A percentile compares a stretch with the other conserved stretches of the same genome.
These are phyloP conservation scores for Loris lydekkerianus DNA, from an alignment of 2,797 vertebrate genomes.

Conservation along the genomic window DNA sequence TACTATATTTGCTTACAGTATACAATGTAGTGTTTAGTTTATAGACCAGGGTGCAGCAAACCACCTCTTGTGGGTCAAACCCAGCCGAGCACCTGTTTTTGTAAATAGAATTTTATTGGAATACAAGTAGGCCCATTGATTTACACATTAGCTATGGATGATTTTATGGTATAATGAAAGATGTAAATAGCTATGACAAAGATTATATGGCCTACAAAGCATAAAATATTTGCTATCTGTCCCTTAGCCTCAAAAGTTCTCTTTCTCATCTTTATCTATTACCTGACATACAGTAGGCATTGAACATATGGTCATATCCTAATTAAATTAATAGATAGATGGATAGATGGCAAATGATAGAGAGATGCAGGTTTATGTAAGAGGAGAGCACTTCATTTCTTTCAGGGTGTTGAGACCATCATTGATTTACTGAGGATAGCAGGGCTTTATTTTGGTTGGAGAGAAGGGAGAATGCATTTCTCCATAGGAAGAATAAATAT, in stretches of 20 bases:
- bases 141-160: neutral
- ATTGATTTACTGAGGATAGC: neutral
- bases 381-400: neutral
- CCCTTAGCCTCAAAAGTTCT: neutral
- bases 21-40: neutral
- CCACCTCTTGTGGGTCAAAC: neutral
- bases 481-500: conserved; percentile 40
- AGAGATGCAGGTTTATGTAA: conserved; percentile 10
- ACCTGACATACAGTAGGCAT: neutral
- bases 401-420: neutral
- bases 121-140: neutral
- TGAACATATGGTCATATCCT: neutral
- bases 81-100: neutral
- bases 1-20: conserved; percentile 41
- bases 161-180: neutral
- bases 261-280: neutral
- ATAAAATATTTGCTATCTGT: conserved; percentile 41
- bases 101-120: conserved; percentile 41
- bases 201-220: neutral
- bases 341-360: neutral
- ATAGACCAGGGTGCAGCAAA: neutral
- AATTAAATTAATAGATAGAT: conserved; percentile 40
- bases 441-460: conserved; percentile 19
- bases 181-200: conserved; percentile 1
- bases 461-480: neutral